phyloP scores from a whole-genome alignment of 2,888 invertebrate genomes.

The Philonicus albiceps region DNA sequence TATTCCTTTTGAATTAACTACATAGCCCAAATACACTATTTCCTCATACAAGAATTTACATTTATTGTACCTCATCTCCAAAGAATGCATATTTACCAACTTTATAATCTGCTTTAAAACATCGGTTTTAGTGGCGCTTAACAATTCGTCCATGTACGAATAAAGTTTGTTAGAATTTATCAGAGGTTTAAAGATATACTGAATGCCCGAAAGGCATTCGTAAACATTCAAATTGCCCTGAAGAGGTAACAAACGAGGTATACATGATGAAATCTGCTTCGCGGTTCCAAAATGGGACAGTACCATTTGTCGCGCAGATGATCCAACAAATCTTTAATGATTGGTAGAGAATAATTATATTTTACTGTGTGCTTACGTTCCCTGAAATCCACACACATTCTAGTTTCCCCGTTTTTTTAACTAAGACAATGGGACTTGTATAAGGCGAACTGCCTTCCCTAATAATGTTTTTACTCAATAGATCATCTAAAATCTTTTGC shows the following conservation, averaged over 20 bases:
- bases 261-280: constrained; percentile 51
- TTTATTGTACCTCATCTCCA: constrained; percentile 53
- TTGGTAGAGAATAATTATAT: constrained; percentile 38
- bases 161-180: constrained; percentile 47
- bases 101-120: constrained; percentile 51
- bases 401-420: constrained; percentile 46
- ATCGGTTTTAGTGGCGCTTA: constrained; percentile 47
- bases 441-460: constrained; percentile 46
- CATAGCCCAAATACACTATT: constrained; percentile 11
- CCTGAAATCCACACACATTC: constrained; percentile 49
- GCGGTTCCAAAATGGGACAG: constrained; percentile 49
- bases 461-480: constrained; percentile 42
- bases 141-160: constrained; percentile 51
- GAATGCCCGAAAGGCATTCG: constrained; percentile 50
- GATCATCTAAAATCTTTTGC: constrained; percentile 31
- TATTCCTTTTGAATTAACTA: constrained; percentile 15
- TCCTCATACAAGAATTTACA: background rate
- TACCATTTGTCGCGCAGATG: constrained; percentile 46
- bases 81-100: constrained; percentile 49
- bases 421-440: constrained; percentile 47
- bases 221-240: constrained; percentile 35
- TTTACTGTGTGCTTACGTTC: constrained; percentile 34
- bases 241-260: constrained; percentile 11
- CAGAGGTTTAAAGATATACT: constrained; percentile 49
- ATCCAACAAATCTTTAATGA: constrained; percentile 46